These are phyloP conservation scores for Alca torda DNA, from an alignment of 2,797 vertebrate species.

Conservation along the genomic window DNA sequence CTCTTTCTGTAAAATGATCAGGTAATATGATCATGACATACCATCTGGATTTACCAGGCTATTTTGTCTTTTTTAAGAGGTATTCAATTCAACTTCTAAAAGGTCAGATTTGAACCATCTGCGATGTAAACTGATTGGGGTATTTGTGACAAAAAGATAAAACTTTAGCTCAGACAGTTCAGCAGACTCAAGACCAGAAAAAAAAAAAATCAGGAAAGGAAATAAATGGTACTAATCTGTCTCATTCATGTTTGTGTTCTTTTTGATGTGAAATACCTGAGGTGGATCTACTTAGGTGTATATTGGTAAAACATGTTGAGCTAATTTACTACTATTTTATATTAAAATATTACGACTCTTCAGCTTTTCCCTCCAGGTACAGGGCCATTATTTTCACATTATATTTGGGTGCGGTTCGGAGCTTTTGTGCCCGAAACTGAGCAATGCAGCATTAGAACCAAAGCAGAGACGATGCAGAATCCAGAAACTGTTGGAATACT, in stretches of 20 bases:
- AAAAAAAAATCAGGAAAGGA: background rate
- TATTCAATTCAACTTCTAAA: background rate
- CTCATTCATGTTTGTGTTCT: background rate
- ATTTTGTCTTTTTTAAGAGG: background rate
- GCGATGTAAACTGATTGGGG: background rate
- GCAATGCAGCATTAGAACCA: background rate
- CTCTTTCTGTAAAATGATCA: background rate
- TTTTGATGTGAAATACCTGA: background rate
- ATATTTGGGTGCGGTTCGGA: background rate
- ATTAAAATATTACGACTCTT: background rate
- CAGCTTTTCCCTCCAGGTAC: background rate
- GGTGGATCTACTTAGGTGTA: background rate
- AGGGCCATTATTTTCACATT: background rate
- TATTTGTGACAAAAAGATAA: background rate
- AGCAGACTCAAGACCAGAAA: background rate
- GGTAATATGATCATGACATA: constrained; percentile 3
- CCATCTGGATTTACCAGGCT: background rate
- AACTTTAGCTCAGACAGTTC: background rate
- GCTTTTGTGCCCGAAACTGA: background rate
- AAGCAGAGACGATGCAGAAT: background rate
- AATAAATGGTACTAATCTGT: background rate
- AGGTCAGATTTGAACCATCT: constrained; percentile 1
- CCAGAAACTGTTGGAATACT: background rate
- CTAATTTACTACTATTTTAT: background rate
- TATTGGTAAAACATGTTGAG: background rate